Conservation (phyloP, 35 echinoderm and acorn worm genomes). For the Nesometra sesokonis region DNA sequence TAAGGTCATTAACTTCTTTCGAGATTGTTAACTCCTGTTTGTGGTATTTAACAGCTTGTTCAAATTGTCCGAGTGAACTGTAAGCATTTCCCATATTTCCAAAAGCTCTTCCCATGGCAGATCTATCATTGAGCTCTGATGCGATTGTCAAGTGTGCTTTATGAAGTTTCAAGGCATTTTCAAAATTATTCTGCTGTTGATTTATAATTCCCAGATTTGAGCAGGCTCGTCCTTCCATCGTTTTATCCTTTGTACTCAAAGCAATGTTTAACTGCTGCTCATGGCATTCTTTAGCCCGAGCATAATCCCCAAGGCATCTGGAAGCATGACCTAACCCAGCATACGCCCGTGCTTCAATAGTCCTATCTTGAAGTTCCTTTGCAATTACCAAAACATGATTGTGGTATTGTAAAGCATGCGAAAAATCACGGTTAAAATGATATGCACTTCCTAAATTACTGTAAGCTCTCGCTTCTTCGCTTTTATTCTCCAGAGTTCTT, state of each 20-base stretch:
- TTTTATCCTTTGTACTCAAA: slow-evolving; percentile 84
- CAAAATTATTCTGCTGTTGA: slow-evolving; percentile 83
- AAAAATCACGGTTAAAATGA: slow-evolving; percentile 88
- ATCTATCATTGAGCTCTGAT: slow-evolving; percentile 41
- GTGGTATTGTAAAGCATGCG: slow-evolving; percentile 67
- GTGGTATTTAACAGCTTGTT: slow-evolving; percentile 94
- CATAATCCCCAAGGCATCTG: slow-evolving; percentile 65
- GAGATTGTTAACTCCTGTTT: slow-evolving; percentile 96
- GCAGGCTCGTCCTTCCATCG: slow-evolving; percentile 77
- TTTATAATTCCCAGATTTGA: slow-evolving; percentile 96
- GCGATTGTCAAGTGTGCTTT: slow-evolving; percentile 92
- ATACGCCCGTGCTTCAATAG: slow-evolving; percentile 87
- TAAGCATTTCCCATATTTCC: slow-evolving; percentile 98
- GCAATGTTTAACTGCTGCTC: slow-evolving; percentile 96
- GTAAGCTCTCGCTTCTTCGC: slow-evolving; percentile 84
- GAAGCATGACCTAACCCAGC: slow-evolving; percentile 89
- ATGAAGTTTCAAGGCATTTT: slow-evolving; percentile 85
- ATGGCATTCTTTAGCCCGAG: slow-evolving; percentile 73
- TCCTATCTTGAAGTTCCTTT: slow-evolving; percentile 62
- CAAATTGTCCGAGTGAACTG: slow-evolving; percentile 77
- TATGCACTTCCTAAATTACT: slow-evolving; percentile 98
- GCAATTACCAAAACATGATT: slow-evolving; percentile 76
- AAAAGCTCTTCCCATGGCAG: slow-evolving; percentile 60
- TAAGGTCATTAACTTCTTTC: slow-evolving; percentile 82
- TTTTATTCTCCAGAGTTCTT: slow-evolving; percentile 79